Conservation (phyloP, 1,140 invertebrate species). For the Brachionus rotundiformis region DNA sequence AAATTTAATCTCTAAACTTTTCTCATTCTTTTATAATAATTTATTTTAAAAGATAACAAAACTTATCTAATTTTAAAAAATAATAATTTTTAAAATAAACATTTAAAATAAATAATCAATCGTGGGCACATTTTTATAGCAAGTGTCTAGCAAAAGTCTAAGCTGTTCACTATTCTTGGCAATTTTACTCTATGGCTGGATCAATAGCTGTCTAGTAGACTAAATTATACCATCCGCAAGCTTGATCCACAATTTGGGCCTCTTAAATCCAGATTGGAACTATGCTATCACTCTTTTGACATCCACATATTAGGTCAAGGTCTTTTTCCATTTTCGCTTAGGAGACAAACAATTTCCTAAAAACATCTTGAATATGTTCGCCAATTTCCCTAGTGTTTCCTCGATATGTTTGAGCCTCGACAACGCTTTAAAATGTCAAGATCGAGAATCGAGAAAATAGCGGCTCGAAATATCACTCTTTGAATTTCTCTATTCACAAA, state of each 20-base stretch:
- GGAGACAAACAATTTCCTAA: not conserved
- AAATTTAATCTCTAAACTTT: slow-evolving; percentile 18
- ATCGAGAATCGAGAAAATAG: slow-evolving; percentile 12
- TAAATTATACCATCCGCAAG: too few species aligned
- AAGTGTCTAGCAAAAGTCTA: not conserved
- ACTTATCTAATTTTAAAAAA: slow-evolving; percentile 31
- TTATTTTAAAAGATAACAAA: slow-evolving; percentile 34
- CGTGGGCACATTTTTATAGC: slow-evolving; percentile 3
- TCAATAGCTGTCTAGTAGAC: too few species aligned
- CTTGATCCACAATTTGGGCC: too few species aligned
- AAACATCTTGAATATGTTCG: not conserved
- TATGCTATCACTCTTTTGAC: not conserved
- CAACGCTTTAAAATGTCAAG: slow-evolving; percentile 15
- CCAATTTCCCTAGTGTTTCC: slow-evolving; percentile 11
- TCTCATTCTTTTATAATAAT: slow-evolving; percentile 43
- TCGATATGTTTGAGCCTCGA: slow-evolving; percentile 1
- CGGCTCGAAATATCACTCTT: slow-evolving; percentile 16
- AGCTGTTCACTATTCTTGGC: not conserved
- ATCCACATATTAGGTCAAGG: not conserved
- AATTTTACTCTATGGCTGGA: not conserved
- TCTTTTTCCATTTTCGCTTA: not conserved
- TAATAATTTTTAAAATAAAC: slow-evolving; percentile 16
- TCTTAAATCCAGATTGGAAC: not conserved
- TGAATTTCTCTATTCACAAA: slow-evolving; percentile 16
- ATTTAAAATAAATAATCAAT: slow-evolving; percentile 19